Evolutionary conservation across 2,113 vertebrate genomes (phyloP).

Genomic region (Tonatia bakeri): DNA sequence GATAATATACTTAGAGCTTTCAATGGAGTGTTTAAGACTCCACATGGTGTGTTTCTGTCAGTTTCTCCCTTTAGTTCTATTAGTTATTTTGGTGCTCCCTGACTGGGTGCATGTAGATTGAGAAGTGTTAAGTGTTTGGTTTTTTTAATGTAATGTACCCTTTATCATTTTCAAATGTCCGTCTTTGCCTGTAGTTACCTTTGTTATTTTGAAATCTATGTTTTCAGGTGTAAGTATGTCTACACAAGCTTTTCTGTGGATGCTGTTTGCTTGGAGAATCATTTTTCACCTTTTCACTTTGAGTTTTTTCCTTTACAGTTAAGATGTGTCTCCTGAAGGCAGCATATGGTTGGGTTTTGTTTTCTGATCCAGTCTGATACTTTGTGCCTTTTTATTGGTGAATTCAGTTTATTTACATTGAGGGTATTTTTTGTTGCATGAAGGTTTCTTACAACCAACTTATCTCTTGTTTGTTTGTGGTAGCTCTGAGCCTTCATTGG

Average conservation of each 20-base stretch:
- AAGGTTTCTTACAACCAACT: background rate
- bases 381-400: background rate
- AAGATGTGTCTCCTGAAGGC: background rate
- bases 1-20: background rate
- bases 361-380: background rate
- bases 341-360: background rate
- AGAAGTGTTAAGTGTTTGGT: background rate
- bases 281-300: background rate
- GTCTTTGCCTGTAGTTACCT: background rate
- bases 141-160: background rate
- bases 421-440: background rate
- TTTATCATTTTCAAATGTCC: background rate
- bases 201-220: background rate
- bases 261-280: background rate
- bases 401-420: background rate
- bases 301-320: background rate
- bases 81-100: background rate
- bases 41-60: background rate
- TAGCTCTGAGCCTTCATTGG: background rate
- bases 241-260: background rate
- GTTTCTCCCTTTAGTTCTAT: background rate
- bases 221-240: background rate
- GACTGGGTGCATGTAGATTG: background rate
- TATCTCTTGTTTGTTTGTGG: background rate
- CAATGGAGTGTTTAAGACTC: background rate